Evolutionary conservation across 2,888 invertebrate species (phyloP).

Genomic region (Ypsolopha sequella): DNA sequence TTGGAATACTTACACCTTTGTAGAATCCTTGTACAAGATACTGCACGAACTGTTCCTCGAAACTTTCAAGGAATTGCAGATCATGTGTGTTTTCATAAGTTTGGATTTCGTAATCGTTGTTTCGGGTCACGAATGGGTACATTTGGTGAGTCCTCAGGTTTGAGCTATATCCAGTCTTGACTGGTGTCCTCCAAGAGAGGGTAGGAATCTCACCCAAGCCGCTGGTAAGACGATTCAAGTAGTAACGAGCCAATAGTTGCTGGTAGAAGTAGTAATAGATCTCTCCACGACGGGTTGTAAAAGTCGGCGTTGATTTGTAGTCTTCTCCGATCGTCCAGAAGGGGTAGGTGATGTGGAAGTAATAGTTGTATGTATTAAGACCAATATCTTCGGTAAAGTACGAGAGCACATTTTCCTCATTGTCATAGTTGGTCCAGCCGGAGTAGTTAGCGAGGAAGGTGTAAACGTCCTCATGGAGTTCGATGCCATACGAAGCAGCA

Average conservation of each 20-base stretch:
- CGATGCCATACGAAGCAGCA: slow-evolving; percentile 43
- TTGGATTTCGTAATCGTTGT: slow-evolving; percentile 60
- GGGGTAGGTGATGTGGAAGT: slow-evolving; percentile 72
- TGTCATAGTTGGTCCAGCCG: slow-evolving; percentile 55
- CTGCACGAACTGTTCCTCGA: slow-evolving; percentile 43
- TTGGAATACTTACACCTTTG: slow-evolving; percentile 51
- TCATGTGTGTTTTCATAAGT: slow-evolving; percentile 35
- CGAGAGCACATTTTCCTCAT: slow-evolving; percentile 70
- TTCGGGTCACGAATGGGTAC: slow-evolving; percentile 58
- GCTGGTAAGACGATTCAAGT: slow-evolving; percentile 76
- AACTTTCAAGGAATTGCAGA: slow-evolving; percentile 53
- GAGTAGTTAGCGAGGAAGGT: slow-evolving; percentile 72
- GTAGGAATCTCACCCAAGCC: slow-evolving; percentile 72
- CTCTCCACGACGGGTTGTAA: slow-evolving; percentile 74
- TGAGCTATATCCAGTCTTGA: slow-evolving; percentile 60
- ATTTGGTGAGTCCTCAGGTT: slow-evolving; percentile 60
- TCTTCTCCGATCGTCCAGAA: slow-evolving; percentile 73
- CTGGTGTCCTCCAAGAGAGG: slow-evolving; percentile 45
- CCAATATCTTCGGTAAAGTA: slow-evolving; percentile 81
- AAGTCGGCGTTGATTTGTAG: slow-evolving; percentile 25
- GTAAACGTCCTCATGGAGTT: slow-evolving; percentile 46
- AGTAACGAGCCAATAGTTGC: slow-evolving; percentile 77
- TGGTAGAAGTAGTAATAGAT: slow-evolving; percentile 75
- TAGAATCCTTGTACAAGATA: slow-evolving; percentile 54
- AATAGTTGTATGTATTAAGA: slow-evolving; percentile 75